These are phyloP conservation scores for Peromyscus leucopus DNA, from an alignment of 2,113 vertebrate genomes.

Conservation along the genomic window DNA sequence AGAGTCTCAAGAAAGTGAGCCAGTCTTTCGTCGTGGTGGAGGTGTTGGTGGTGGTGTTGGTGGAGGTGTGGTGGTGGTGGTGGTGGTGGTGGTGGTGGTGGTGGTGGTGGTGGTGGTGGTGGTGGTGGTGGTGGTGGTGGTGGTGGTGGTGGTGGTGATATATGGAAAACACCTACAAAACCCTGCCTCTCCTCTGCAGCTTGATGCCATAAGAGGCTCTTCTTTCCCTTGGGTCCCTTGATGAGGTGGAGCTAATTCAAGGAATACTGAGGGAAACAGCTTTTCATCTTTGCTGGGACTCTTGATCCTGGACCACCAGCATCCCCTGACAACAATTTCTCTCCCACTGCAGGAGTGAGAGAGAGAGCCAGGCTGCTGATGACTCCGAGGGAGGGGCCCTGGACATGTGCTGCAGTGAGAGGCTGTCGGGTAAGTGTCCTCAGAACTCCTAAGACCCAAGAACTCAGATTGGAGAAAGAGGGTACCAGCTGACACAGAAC, in stretches of 20 bases:
- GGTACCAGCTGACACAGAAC: neutral
- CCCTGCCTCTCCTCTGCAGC: neutral
- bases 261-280: neutral
- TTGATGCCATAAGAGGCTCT: neutral
- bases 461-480: neutral
- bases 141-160: neutral
- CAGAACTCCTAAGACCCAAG: neutral
- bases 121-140: too few species aligned
- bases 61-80: neutral
- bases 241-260: neutral
- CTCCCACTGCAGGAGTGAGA: slow-evolving; percentile 69
- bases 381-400: slow-evolving; percentile 76
- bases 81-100: too few species aligned
- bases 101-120: neutral
- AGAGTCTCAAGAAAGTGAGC: neutral
- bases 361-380: slow-evolving; percentile 63
- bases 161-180: neutral
- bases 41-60: too few species aligned
- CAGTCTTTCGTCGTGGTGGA: neutral
- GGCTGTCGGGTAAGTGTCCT: slow-evolving; percentile 79
- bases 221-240: neutral
- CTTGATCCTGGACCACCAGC: neutral
- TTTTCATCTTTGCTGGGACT: slow-evolving; percentile 25
- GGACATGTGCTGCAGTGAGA: slow-evolving; percentile 83
- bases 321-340: neutral